A percentile compares a stretch with the other conserved stretches of the same genome.
Conservation (phyloP, 2,888 invertebrate species). For the Rhogogaster chlorosoma region DNA sequence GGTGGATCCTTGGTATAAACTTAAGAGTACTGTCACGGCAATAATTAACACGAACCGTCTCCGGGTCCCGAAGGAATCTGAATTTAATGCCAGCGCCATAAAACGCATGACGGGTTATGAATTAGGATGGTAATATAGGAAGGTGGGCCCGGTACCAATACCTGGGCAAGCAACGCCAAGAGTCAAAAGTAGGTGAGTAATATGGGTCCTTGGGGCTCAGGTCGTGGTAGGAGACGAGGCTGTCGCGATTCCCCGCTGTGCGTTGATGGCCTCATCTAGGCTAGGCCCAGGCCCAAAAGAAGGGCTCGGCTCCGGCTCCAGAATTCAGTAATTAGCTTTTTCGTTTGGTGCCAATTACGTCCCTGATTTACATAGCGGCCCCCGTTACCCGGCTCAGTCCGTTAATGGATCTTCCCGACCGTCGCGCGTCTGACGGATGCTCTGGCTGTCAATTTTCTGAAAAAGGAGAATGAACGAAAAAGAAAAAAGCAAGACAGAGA, state of each 20-base stretch:
- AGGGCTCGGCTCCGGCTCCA: slow-evolving; percentile 58
- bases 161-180: slow-evolving; percentile 45
- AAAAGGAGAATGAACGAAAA: not conserved
- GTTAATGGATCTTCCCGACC: slow-evolving; percentile 66
- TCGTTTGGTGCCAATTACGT: slow-evolving; percentile 74
- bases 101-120: slow-evolving; percentile 76
- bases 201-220: slow-evolving; percentile 69
- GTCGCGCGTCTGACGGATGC: slow-evolving; percentile 66
- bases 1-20: slow-evolving; percentile 35
- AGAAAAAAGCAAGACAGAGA: not conserved
- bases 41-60: slow-evolving; percentile 72
- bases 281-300: slow-evolving; percentile 60
- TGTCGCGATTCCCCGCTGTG: slow-evolving; percentile 77
- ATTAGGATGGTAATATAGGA: slow-evolving; percentile 71
- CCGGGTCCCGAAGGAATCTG: slow-evolving; percentile 68
- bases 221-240: slow-evolving; percentile 68
- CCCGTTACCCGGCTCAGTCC: slow-evolving; percentile 63
- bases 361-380: slow-evolving; percentile 74
- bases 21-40: slow-evolving; percentile 60
- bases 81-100: slow-evolving; percentile 76
- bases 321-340: slow-evolving; percentile 75
- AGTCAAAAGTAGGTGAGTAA: slow-evolving; percentile 76
- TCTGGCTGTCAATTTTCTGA: slow-evolving; percentile 74
- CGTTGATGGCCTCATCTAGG: slow-evolving; percentile 76
- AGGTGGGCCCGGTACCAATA: slow-evolving; percentile 46